Evolutionary conservation across 2,113 vertebrate genomes (phyloP).

Genomic region (Alouatta palliata): DNA sequence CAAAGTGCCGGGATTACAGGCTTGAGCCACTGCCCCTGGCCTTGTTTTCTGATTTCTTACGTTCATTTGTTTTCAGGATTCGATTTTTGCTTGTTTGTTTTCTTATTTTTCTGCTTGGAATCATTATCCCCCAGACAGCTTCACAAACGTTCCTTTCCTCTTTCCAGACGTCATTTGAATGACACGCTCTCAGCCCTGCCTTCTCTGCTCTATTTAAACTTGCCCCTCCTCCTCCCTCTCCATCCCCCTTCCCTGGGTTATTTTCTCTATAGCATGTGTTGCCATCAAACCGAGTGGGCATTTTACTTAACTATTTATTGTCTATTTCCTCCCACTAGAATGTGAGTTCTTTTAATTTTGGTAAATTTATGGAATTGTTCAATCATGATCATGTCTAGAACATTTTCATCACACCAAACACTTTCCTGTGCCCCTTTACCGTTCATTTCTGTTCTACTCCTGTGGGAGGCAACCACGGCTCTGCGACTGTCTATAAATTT

Average conservation of each 20-base stretch:
- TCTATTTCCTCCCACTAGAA: background rate
- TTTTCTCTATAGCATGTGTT: background rate
- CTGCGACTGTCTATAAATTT: background rate
- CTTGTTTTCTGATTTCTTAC: background rate
- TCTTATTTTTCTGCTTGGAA: background rate
- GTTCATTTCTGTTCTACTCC: background rate
- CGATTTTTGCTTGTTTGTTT: background rate
- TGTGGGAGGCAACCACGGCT: background rate
- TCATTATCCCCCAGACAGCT: background rate
- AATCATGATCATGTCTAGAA: background rate
- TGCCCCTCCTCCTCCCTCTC: background rate
- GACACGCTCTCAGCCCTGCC: background rate
- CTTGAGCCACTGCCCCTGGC: no score
- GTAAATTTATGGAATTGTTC: background rate
- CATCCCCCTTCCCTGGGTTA: background rate
- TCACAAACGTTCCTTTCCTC: background rate
- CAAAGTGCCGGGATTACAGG: no score
- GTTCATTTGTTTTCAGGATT: background rate
- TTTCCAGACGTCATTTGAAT: background rate
- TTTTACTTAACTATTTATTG: background rate
- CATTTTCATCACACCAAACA: background rate
- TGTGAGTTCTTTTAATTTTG: background rate
- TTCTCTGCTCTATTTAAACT: background rate
- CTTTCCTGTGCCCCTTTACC: background rate
- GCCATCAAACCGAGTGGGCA: background rate